Percentiles rank a stretch among this genome's conserved stretches.
These are phyloP conservation scores for Antigone vipio DNA, from an alignment of 2,113 vertebrate genomes.

Conservation along the genomic window DNA sequence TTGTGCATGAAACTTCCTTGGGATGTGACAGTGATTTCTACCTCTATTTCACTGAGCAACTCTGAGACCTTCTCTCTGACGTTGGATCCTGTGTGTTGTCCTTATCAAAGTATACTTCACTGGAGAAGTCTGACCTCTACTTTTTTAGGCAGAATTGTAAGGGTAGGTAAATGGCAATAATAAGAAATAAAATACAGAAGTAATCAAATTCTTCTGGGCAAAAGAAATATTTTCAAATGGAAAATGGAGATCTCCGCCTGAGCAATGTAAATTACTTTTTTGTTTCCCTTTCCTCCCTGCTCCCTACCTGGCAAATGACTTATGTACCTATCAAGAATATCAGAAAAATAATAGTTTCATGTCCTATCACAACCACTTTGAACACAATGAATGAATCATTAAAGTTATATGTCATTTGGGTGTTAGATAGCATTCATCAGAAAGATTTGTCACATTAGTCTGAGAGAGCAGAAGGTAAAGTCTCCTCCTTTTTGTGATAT, in stretches of 20 bases:
- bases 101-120: not conserved
- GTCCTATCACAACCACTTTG: not conserved
- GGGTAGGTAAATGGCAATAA: not conserved
- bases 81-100: fast-evolving
- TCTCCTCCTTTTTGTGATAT: not conserved
- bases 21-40: not conserved
- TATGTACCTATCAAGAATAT: not conserved
- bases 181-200: not conserved
- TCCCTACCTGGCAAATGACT: not conserved
- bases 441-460: not conserved
- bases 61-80: not conserved
- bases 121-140: not conserved
- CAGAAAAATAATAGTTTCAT: not conserved
- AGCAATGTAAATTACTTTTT: not conserved
- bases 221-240: not conserved
- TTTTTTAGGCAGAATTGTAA: not conserved
- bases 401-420: not conserved
- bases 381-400: not conserved
- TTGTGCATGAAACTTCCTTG: not conserved
- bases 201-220: not conserved
- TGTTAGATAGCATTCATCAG: not conserved
- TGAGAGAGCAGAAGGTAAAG: not conserved
- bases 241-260: not conserved
- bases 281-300: fast-evolving
- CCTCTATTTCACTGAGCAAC: not conserved